Conservation (phyloP, 2,797 vertebrate genomes). For the Fundulus diaphanus region DNA sequence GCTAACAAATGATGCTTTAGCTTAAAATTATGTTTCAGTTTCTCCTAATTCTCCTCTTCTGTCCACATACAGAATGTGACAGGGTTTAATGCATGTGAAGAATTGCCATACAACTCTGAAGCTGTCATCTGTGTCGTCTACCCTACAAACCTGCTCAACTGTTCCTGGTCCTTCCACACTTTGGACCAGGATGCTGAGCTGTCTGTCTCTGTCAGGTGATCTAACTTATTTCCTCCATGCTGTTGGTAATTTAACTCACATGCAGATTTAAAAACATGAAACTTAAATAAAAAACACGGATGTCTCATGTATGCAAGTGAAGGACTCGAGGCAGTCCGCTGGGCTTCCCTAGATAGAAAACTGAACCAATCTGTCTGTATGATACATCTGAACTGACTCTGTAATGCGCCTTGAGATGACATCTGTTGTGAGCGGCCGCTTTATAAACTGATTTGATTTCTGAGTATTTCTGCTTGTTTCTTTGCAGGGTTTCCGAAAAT, state of each 20-base stretch:
- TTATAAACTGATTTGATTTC: no score
- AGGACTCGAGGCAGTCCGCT: no score
- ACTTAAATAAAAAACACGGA: no score
- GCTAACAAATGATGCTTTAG: background rate
- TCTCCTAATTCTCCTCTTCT: background rate
- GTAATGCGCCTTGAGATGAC: no score
- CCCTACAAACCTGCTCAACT: slow-evolving; percentile 53
- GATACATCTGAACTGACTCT: no score
- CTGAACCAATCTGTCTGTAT: no score
- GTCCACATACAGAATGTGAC: rapidly evolving
- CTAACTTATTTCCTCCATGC: no score
- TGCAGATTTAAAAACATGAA: background rate
- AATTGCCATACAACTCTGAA: rapidly evolving
- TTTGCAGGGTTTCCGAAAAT: slow-evolving; percentile 43
- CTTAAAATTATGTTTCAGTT: background rate
- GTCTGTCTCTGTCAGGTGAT: slow-evolving; percentile 49
- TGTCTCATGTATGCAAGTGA: no score
- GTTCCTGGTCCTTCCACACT: slow-evolving; percentile 55
- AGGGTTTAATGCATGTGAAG: rapidly evolving
- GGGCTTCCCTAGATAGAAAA: no score
- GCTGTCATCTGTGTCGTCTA: slow-evolving; percentile 47
- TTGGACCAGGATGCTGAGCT: slow-evolving; percentile 13
- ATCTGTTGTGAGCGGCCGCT: no score
- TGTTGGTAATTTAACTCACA: background rate
- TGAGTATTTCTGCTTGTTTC: background rate